phyloP scores from a whole-genome alignment of 2,797 vertebrate genomes.

The Sebastes hubbsi region DNA sequence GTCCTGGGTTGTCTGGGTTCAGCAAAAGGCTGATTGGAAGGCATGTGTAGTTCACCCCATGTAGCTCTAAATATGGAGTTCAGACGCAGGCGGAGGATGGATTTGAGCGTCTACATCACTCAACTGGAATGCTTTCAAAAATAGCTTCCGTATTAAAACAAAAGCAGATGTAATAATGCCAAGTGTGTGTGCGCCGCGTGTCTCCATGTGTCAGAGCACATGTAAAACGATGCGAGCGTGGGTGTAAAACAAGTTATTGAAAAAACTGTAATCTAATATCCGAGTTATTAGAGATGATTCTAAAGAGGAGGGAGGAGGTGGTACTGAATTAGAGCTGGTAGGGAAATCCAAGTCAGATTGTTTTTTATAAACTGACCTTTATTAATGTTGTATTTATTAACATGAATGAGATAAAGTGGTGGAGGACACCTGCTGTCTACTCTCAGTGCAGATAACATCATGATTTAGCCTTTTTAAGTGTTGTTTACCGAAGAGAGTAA shows the following conservation, averaged over 20 bases:
- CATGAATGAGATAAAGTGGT: background rate
- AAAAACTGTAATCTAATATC: background rate
- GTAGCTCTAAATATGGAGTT: constrained; percentile 86
- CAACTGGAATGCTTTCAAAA: constrained; percentile 86
- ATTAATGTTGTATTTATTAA: background rate
- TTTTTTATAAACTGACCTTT: background rate
- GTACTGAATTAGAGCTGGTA: background rate
- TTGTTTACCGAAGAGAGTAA: background rate
- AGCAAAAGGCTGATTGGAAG: constrained; percentile 69
- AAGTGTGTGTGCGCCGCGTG: constrained; percentile 20
- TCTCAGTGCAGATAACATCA: background rate
- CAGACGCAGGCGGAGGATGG: constrained; percentile 70
- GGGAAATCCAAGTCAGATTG: background rate
- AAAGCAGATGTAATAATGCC: constrained; percentile 73
- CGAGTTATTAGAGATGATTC: background rate
- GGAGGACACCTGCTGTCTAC: constrained; percentile 45
- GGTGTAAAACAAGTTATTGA: background rate
- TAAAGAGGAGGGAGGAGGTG: background rate
- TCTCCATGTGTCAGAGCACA: constrained; percentile 24
- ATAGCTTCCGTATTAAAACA: constrained; percentile 85
- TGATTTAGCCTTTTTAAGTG: background rate
- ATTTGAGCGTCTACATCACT: constrained; percentile 81
- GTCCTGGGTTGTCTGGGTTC: constrained; percentile 53
- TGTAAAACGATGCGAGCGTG: background rate
- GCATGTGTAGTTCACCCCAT: constrained; percentile 73